Evolutionary conservation across 1,140 invertebrate species (phyloP), one percentile per base, ranked within the genome.

Genomic region (Mercenaria mercenaria): DNA sequence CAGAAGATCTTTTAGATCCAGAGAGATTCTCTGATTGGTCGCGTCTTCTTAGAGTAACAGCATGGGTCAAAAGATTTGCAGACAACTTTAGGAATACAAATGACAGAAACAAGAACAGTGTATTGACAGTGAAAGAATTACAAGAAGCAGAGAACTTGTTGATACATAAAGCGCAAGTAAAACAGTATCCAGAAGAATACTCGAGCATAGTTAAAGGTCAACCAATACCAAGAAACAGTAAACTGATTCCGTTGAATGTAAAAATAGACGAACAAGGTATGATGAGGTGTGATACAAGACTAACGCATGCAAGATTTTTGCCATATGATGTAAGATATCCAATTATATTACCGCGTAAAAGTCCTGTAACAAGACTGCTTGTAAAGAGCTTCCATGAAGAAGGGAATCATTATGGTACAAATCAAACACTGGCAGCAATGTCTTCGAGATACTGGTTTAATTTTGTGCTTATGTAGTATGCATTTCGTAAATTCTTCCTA

Each of bases 251-350:
- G n/a, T 82, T 90, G 61, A 69, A 77, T 47, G 88, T 74, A 34
- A 67, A 47, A 34, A n/a, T 91, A 23, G 88, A 83, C 61, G 26
- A 69, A 39, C 26, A 87, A 41, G 87, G 74, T 29, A 0, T 91
- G 0, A 39, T 91, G 11, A 15, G 85, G 18, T 41, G 34, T 41
- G 23, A 76, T 26, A 43, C 37, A 43, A 72, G 32, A 72, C 13
- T 72, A 29, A 72, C 10, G 34, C 13, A 76, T 76, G 72, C 72
- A 13, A 32, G 29, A 26, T 76, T 76, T 47, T 29, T 76, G 13
- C 41, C 72, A 50, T 74, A 69, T 64, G 20, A 41, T 76, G n/a
- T 20, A 29, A 20, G 72, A 13, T 76, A 43, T 29, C 72, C 37
- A 43, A 72, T 72, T 11, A 72, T 72, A 29, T 72, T 72, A 26